Percentiles rank a stretch among this genome's conserved stretches.
Conservation (phyloP, 2,888 invertebrate genomes). For the Calephelis perditalis region DNA sequence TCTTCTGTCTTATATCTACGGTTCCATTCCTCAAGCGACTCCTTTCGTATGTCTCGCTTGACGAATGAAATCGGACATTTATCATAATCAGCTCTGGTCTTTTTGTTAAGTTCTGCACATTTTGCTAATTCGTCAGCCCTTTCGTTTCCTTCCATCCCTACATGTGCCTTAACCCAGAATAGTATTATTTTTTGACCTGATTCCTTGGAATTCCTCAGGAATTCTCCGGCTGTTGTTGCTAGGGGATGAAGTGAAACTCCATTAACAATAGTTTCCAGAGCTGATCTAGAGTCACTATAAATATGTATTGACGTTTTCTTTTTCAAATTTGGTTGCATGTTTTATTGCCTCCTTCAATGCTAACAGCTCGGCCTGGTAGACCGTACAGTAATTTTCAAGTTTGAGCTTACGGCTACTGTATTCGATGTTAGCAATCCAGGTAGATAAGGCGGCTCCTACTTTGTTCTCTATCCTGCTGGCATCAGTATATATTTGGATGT, state of each 20-base stretch:
- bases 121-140: too few species aligned
- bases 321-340: background rate
- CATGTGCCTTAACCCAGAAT: too few species aligned
- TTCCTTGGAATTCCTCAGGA: too few species aligned
- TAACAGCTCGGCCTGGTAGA: conserved; percentile 13
- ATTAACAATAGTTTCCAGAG: background rate
- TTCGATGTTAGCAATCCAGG: conserved; percentile 14
- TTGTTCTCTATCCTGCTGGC: conserved; percentile 7
- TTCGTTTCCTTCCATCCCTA: too few species aligned
- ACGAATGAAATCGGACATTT: too few species aligned
- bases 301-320: background rate
- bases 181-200: too few species aligned
- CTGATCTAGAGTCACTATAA: background rate
- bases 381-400: conserved; percentile 2
- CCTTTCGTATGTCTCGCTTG: too few species aligned
- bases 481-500: background rate
- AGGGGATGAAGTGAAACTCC: background rate
- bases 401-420: background rate
- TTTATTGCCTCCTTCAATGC: background rate
- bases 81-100: too few species aligned
- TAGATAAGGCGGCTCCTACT: conserved; percentile 12
- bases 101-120: too few species aligned
- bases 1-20: too few species aligned
- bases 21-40: too few species aligned
- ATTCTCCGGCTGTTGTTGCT: background rate